These are phyloP conservation scores for Hydrophis major DNA, from an alignment of 2,797 vertebrate genomes.

Conservation along the genomic window DNA sequence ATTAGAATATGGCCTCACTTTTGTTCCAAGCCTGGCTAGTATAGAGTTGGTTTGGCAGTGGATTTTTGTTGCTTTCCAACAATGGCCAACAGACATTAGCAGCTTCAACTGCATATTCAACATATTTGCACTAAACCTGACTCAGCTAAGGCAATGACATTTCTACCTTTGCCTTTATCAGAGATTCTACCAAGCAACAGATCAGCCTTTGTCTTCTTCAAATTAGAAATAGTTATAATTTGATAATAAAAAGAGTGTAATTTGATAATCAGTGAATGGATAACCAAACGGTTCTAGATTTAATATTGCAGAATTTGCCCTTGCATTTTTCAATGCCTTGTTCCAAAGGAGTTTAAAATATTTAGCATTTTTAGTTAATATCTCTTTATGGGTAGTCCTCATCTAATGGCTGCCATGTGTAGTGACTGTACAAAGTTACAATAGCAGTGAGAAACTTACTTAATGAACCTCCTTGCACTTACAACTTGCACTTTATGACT, in stretches of 20 bases:
- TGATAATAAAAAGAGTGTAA: neutral
- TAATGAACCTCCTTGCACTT: neutral
- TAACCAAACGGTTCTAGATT: neutral
- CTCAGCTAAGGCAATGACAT: neutral
- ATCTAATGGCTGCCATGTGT: neutral
- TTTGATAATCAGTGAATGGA: slow-evolving; percentile 8
- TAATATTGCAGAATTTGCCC: neutral
- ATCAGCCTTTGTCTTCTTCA: slow-evolving; percentile 4
- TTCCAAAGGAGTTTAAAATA: slow-evolving; percentile 6
- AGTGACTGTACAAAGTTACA: neutral
- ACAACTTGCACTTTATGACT: neutral
- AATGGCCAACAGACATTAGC: neutral
- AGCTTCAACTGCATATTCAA: neutral
- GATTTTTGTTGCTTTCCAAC: neutral
- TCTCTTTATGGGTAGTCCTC: neutral
- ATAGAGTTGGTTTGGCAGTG: neutral
- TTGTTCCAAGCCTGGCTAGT: neutral
- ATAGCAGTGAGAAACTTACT: neutral
- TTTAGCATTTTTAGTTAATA: neutral
- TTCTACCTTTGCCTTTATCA: neutral
- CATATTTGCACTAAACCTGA: neutral
- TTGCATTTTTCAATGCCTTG: neutral
- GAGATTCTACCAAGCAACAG: neutral
- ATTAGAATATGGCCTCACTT: neutral
- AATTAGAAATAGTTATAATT: slow-evolving; percentile 1